Conservation (phyloP, 2,888 invertebrate species). For the Bombylius major region DNA sequence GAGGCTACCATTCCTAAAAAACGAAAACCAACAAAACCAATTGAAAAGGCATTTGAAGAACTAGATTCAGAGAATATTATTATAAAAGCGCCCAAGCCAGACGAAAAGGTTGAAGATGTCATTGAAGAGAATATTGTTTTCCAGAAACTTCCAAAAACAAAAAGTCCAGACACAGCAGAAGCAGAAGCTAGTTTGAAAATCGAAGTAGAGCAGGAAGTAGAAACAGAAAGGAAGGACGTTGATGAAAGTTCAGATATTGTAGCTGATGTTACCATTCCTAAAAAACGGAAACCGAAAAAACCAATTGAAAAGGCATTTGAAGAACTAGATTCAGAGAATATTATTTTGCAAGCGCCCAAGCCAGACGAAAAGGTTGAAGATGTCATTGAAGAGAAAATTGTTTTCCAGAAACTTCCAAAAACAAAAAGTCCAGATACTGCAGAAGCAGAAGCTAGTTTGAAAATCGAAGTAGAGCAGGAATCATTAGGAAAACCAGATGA, state of each 20-base stretch:
- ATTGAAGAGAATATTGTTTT: no score
- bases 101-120: slow-evolving; percentile 3
- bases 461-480: slow-evolving; percentile 11
- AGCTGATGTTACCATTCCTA: not conserved
- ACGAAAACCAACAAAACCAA: not conserved
- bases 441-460: slow-evolving; percentile 16
- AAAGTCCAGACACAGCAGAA: slow-evolving; percentile 23
- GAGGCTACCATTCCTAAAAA: not conserved
- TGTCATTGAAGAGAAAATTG: slow-evolving; percentile 33
- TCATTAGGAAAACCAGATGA: slow-evolving; percentile 21
- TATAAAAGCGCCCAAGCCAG: not conserved
- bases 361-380: slow-evolving; percentile 37
- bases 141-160: not conserved
- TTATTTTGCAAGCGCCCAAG: slow-evolving; percentile 30
- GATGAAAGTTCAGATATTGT: slow-evolving; percentile 26
- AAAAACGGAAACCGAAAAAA: not conserved
- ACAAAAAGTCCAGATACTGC: slow-evolving; percentile 30
- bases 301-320: slow-evolving; percentile 21
- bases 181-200: slow-evolving; percentile 17
- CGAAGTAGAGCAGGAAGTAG: no score
- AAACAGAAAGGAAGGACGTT: slow-evolving; percentile 32
- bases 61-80: not conserved
- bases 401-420: slow-evolving; percentile 28
- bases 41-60: not conserved
- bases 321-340: slow-evolving; percentile 25